Percentiles rank a stretch among this genome's conserved stretches.
phyloP scores from a whole-genome alignment of 2,797 vertebrate genomes.

The Gymnothorax javanicus region DNA sequence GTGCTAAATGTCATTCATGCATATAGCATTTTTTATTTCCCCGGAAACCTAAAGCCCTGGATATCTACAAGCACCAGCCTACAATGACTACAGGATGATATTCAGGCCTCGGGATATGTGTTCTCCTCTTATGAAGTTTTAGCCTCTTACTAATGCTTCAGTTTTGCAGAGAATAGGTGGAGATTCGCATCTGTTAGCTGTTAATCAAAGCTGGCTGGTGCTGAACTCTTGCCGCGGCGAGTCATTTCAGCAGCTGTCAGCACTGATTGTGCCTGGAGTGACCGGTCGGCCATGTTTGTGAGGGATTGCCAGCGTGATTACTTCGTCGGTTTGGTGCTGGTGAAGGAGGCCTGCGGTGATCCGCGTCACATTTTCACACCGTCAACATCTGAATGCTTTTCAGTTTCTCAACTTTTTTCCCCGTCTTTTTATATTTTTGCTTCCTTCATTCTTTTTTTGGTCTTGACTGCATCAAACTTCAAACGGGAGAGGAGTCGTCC shows the following conservation, averaged over 20 bases:
- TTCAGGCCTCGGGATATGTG: background rate
- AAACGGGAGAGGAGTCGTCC: conserved; percentile 58
- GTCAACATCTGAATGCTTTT: conserved; percentile 11
- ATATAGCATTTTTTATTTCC: background rate
- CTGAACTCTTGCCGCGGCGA: background rate
- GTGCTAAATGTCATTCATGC: conserved; percentile 11
- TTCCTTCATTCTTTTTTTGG: background rate
- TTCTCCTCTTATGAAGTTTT: background rate
- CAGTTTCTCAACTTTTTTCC: background rate
- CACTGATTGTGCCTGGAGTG: background rate
- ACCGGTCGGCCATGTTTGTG: conserved; percentile 12
- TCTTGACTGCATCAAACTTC: conserved; percentile 40
- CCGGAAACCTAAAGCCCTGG: background rate
- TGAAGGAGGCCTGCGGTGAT: background rate
- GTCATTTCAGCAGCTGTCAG: conserved; percentile 7
- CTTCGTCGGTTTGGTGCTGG: background rate
- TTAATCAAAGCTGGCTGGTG: conserved; percentile 5
- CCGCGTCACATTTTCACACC: conserved; percentile 2
- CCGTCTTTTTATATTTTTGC: conserved; percentile 27
- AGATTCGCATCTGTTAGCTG: background rate
- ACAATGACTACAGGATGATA: background rate
- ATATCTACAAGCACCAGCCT: background rate
- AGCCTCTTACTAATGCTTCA: background rate
- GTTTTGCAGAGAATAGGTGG: background rate
- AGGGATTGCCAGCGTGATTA: conserved; percentile 20